These are phyloP conservation scores for Varroa destructor DNA, from an alignment of 1,140 invertebrate genomes.

Conservation along the genomic window DNA sequence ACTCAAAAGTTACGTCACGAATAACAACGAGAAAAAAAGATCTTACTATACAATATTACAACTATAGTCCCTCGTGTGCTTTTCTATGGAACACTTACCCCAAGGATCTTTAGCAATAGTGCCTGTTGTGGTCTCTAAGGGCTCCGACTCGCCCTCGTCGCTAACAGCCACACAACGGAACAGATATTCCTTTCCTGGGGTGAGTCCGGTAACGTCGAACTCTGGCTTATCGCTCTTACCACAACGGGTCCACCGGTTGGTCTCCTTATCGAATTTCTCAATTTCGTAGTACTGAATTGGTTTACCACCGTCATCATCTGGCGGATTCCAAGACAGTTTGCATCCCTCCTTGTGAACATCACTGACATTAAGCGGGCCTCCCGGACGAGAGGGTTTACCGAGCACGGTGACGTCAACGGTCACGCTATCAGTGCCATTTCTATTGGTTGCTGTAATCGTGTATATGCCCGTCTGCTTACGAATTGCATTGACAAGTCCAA, in stretches of 20 bases:
- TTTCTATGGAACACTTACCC: conserved; percentile 49
- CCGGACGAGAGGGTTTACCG: conserved; percentile 60
- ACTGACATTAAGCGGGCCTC: conserved; percentile 72
- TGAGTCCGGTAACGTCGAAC: conserved; percentile 75
- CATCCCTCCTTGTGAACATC: conserved; percentile 73
- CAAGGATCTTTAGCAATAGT: conserved; percentile 92
- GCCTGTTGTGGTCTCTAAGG: conserved; percentile 64
- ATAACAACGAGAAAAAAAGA: neutral
- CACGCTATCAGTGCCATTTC: conserved; percentile 71
- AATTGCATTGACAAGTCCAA: conserved; percentile 61
- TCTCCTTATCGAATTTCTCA: conserved; percentile 80
- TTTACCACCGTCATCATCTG: conserved; percentile 79
- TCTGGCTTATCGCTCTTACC: conserved; percentile 59
- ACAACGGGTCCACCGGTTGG: conserved; percentile 75
- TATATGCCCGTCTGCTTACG: conserved; percentile 82
- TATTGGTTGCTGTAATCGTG: conserved; percentile 72
- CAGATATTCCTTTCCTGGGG: conserved; percentile 81
- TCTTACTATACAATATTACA: neutral
- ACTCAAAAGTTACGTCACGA: neutral
- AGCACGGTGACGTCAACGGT: conserved; percentile 80
- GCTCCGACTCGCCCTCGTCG: conserved; percentile 87
- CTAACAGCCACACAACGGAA: conserved; percentile 91
- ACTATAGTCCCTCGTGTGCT: neutral
- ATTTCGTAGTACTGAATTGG: conserved; percentile 88
- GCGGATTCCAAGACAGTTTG: conserved; percentile 74